Evolutionary conservation across 1,140 invertebrate genomes (phyloP).

Genomic region (Polypedilum pembai): DNA sequence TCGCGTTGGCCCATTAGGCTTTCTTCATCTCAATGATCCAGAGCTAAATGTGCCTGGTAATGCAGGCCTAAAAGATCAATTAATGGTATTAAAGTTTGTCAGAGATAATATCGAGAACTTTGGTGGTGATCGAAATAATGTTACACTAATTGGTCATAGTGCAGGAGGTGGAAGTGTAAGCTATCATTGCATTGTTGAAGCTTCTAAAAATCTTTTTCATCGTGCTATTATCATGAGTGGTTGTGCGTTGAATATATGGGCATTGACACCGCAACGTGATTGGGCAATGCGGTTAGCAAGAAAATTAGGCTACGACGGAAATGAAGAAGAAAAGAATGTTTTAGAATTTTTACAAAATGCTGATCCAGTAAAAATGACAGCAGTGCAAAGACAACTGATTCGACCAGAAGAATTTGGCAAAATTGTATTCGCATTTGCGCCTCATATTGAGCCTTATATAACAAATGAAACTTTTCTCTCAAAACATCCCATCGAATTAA

Average conservation of each 20-base stretch:
- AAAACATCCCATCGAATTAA: slow-evolving; percentile 40
- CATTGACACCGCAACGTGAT: slow-evolving; percentile 36
- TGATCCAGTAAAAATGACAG: slow-evolving; percentile 31
- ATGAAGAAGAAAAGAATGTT: slow-evolving; percentile 34
- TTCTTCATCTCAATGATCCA: slow-evolving; percentile 48
- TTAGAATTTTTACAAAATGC: slow-evolving; percentile 36
- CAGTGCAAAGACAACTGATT: neutral
- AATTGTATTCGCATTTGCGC: slow-evolving; percentile 30
- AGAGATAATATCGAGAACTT: slow-evolving; percentile 53
- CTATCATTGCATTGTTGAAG: slow-evolving; percentile 52
- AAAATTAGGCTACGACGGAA: slow-evolving; percentile 38
- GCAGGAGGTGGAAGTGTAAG: slow-evolving; percentile 46
- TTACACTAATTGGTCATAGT: slow-evolving; percentile 46
- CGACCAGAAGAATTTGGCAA: neutral
- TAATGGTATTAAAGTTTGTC: slow-evolving; percentile 47
- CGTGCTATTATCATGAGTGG: slow-evolving; percentile 44
- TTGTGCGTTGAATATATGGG: slow-evolving; percentile 38
- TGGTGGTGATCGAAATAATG: slow-evolving; percentile 47
- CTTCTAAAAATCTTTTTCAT: slow-evolving; percentile 43
- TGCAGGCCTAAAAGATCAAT: slow-evolving; percentile 50
- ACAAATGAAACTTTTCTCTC: slow-evolving; percentile 39
- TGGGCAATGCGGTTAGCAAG: slow-evolving; percentile 40
- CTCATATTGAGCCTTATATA: slow-evolving; percentile 43
- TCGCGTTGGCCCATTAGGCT: slow-evolving; percentile 55
- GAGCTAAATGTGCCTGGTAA: slow-evolving; percentile 46